A percentile compares a stretch with the other conserved stretches of the same genome.
Evolutionary conservation across 2,797 vertebrate genomes (phyloP).

Genomic region (Distichodus sexfasciatus): DNA sequence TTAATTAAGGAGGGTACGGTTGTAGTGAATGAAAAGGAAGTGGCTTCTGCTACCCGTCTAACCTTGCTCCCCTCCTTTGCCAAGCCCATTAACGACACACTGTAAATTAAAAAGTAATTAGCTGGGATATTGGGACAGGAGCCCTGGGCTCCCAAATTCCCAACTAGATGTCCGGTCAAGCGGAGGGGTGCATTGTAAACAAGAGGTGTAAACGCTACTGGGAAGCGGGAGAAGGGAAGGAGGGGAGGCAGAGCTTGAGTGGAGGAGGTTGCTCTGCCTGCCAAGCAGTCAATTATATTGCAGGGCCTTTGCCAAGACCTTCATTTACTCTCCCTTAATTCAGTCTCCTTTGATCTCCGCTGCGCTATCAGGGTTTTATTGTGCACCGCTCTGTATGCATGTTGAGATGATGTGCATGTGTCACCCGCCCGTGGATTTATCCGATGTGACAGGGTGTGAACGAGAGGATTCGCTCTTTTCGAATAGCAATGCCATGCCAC

Average conservation of each 20-base stretch:
- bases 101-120: constrained; percentile 77
- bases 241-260: no score
- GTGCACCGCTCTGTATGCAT: not conserved
- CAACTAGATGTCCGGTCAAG: constrained; percentile 55
- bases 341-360: constrained; percentile 69
- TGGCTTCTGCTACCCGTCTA: constrained; percentile 53
- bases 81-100: constrained; percentile 67
- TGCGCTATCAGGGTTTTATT: constrained; percentile 42
- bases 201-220: constrained; percentile 55
- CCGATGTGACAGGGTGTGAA: constrained; percentile 1
- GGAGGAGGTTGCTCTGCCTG: constrained; percentile 54
- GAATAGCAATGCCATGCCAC: not conserved
- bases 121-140: constrained; percentile 57
- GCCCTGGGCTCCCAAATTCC: constrained; percentile 48
- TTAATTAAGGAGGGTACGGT: constrained; percentile 62
- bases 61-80: constrained; percentile 57
- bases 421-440: not conserved
- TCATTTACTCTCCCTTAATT: constrained; percentile 72
- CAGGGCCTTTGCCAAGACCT: constrained; percentile 70
- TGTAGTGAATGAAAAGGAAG: constrained; percentile 57
- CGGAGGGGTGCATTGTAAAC: constrained; percentile 56
- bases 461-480: constrained; percentile 21
- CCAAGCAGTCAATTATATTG: constrained; percentile 78
- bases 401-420: not conserved
- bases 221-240: constrained; percentile 30